Percentiles rank a stretch among this genome's conserved stretches.
Evolutionary conservation across 2,888 invertebrate genomes (phyloP).

Genomic region (Drosophila subsilvestris): DNA sequence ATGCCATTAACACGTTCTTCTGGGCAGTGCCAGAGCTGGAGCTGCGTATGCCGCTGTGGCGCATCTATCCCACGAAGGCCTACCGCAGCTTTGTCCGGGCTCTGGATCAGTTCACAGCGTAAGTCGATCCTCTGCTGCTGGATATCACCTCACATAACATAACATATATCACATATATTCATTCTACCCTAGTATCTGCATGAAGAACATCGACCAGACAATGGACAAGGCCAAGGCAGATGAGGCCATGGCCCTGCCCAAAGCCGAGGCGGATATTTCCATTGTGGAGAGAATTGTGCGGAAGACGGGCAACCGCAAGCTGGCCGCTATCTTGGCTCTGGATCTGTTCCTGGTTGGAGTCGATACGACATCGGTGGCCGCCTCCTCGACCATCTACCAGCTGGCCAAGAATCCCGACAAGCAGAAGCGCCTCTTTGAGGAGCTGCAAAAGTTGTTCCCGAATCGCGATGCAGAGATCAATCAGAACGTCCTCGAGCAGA

Average conservation of each 20-base stretch:
- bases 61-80: conserved; percentile 88
- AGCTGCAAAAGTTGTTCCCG: conserved; percentile 87
- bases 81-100: conserved; percentile 89
- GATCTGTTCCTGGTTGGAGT: conserved; percentile 92
- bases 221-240: conserved; percentile 85
- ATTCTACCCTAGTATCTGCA: conserved; percentile 85
- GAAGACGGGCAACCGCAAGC: conserved; percentile 86
- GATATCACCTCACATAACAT: not conserved
- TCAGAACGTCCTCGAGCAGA: conserved; percentile 86
- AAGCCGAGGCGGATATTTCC: conserved; percentile 85
- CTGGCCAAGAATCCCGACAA: conserved; percentile 89
- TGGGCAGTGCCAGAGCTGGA: conserved; percentile 91
- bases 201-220: conserved; percentile 86
- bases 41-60: conserved; percentile 90
- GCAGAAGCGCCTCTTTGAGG: conserved; percentile 87
- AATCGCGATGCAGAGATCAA: conserved; percentile 85
- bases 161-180: not conserved
- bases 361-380: conserved; percentile 91
- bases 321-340: conserved; percentile 89
- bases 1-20: conserved; percentile 91
- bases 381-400: conserved; percentile 90
- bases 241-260: conserved; percentile 50
- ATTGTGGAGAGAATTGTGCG: conserved; percentile 86
- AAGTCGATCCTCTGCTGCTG: conserved; percentile 71
- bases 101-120: conserved; percentile 90